Percentiles rank a stretch among this genome's conserved stretches.
Evolutionary conservation across 2,888 invertebrate species (phyloP).

Genomic region (Nebria salina): DNA sequence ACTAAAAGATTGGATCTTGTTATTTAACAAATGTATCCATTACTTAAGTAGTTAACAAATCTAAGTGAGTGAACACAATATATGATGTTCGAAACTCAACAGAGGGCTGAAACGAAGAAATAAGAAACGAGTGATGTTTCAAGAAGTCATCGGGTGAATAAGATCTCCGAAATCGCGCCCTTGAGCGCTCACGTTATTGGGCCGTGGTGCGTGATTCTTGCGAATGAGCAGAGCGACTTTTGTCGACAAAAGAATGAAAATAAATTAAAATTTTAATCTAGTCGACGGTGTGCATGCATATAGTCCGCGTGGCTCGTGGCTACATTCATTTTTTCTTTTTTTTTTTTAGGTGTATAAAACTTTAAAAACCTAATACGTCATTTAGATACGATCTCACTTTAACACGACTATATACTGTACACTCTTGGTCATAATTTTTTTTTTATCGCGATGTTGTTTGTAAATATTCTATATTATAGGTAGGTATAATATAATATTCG

Average conservation of each 20-base stretch:
- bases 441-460: conserved; percentile 14
- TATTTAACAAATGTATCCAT: too few species aligned
- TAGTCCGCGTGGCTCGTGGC: conserved; percentile 57
- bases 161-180: conserved; percentile 42
- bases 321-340: conserved; percentile 53
- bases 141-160: conserved; percentile 31
- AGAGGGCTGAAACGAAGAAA: background rate
- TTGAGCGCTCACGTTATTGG: conserved; percentile 41
- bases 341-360: conserved; percentile 58
- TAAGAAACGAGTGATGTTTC: conserved; percentile 37
- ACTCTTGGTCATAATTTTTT: conserved; percentile 52
- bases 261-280: conserved; percentile 61
- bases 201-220: conserved; percentile 48
- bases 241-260: conserved; percentile 59
- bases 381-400: conserved; percentile 60
- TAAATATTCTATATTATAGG: conserved; percentile 11
- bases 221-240: conserved; percentile 55
- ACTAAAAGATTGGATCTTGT: background rate
- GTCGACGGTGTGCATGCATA: conserved; percentile 48
- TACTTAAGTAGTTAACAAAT: too few species aligned
- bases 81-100: too few species aligned
- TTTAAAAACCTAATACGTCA: conserved; percentile 63
- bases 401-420: conserved; percentile 58
- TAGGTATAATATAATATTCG: conserved; percentile 4
- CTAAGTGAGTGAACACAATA: too few species aligned